Percentiles rank a stretch among this genome's conserved stretches.
Conservation (phyloP, 2,113 vertebrate genomes). For the Mormyrus lacerda region DNA sequence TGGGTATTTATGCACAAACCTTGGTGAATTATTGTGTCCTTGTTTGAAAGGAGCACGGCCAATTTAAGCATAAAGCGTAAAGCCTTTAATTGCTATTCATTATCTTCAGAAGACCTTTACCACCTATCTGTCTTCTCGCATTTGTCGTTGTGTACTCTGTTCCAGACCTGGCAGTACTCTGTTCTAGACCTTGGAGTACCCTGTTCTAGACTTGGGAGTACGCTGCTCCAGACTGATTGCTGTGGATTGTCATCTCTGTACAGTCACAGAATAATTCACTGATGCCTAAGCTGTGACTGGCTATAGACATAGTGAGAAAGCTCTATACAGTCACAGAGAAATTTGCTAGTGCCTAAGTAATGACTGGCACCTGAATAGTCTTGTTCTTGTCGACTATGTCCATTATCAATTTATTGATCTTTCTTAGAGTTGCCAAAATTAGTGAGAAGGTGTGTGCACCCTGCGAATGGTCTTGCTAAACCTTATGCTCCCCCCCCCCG, state of each 20-base stretch:
- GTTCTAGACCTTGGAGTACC: too few relatives aligned
- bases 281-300: not conserved
- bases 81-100: not conserved
- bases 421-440: not conserved
- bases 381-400: not conserved
- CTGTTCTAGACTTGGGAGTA: too few relatives aligned
- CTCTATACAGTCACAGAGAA: not conserved
- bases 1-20: too few relatives aligned
- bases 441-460: too few relatives aligned
- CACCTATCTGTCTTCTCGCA: not conserved
- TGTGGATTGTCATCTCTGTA: too few relatives aligned
- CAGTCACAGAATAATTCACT: too few relatives aligned
- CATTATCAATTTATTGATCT: not conserved
- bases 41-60: too few relatives aligned
- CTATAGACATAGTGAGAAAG: not conserved
- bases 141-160: not conserved
- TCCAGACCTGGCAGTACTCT: too few relatives aligned
- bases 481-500: not conserved
- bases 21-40: too few relatives aligned
- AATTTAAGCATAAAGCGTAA: not conserved
- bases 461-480: not conserved
- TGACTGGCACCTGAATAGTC: not conserved
- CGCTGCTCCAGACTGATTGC: not conserved
- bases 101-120: not conserved
- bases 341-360: not conserved